These are phyloP conservation scores for Acheta domesticus DNA, from an alignment of 2,888 invertebrate species.

Conservation along the genomic window DNA sequence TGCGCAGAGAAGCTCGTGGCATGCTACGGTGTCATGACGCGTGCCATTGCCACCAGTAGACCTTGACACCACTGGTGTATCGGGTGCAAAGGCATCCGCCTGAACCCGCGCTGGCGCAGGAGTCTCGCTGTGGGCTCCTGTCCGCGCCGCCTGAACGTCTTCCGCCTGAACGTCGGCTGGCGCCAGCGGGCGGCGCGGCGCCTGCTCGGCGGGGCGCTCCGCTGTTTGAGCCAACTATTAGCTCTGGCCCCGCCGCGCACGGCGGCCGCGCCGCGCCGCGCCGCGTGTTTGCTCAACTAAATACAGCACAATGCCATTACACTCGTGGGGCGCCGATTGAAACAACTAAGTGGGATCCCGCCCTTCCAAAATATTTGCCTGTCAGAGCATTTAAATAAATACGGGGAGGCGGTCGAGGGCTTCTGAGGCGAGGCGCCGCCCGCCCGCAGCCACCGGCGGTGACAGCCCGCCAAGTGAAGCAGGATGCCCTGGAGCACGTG, in stretches of 20 bases:
- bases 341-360: background rate
- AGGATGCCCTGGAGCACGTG: too few species aligned
- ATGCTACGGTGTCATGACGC: too few species aligned
- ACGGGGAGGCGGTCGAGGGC: background rate
- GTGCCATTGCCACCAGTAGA: too few species aligned
- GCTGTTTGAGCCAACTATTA: background rate
- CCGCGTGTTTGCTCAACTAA: background rate
- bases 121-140: too few species aligned
- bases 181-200: background rate
- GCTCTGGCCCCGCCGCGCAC: background rate
- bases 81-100: too few species aligned
- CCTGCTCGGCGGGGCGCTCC: background rate
- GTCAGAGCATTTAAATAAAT: background rate
- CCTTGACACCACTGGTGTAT: too few species aligned
- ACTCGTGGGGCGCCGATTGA: background rate
- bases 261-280: background rate
- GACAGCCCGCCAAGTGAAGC: too few species aligned
- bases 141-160: too few species aligned
- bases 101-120: too few species aligned
- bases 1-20: too few species aligned
- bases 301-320: constrained; percentile 18
- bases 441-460: too few species aligned
- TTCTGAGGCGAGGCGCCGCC: background rate
- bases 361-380: constrained; percentile 5
- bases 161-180: background rate